phyloP scores from a whole-genome alignment of 2,888 invertebrate genomes.

The Steromphala cineraria region DNA sequence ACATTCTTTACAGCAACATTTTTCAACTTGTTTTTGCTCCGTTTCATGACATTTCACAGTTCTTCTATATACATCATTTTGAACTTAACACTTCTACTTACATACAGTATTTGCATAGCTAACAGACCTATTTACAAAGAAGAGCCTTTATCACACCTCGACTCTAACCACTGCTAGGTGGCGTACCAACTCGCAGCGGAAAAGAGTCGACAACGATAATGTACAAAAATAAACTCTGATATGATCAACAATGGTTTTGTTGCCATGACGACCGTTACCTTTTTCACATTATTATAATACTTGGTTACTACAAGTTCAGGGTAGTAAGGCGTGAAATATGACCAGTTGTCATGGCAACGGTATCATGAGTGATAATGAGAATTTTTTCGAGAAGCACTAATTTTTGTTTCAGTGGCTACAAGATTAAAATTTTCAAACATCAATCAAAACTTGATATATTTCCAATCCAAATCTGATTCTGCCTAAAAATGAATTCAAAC shows the following conservation, averaged over 20 bases:
- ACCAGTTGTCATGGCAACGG: not conserved
- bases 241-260: conserved; percentile 8
- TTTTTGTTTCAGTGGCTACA: too few species aligned
- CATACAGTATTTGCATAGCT: conserved; percentile 19
- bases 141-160: not conserved
- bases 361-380: not conserved
- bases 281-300: not conserved
- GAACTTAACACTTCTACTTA: not conserved
- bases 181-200: not conserved
- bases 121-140: not conserved
- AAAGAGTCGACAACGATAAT: not conserved
- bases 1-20: too few species aligned
- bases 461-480: too few species aligned
- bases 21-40: too few species aligned
- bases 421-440: too few species aligned
- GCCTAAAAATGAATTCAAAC: too few species aligned
- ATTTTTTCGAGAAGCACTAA: too few species aligned
- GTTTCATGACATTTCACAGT: not conserved
- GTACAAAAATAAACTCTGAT: conserved; percentile 21
- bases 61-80: not conserved
- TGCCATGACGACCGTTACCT: not conserved
- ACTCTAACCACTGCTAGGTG: not conserved
- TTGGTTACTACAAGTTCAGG: not conserved
- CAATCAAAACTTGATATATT: too few species aligned
- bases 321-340: not conserved